These are phyloP conservation scores for Lycaena phlaeas DNA, from an alignment of 2,888 invertebrate species.

Conservation along the genomic window DNA sequence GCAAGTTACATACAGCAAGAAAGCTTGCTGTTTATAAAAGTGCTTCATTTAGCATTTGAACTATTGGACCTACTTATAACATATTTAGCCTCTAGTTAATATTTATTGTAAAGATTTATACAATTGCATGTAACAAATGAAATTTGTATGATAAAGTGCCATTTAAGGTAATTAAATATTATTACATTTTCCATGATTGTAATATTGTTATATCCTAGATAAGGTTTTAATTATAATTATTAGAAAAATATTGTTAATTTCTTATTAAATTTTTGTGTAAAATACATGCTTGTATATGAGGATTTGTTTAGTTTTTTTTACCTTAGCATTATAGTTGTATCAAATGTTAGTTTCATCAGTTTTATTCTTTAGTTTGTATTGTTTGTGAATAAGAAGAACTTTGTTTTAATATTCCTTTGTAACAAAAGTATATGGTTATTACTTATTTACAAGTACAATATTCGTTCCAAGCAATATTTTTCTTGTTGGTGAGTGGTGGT, in stretches of 20 bases:
- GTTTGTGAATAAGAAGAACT: too few species aligned
- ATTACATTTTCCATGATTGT: constrained; percentile 18
- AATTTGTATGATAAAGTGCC: constrained; percentile 30
- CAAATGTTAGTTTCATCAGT: too few species aligned
- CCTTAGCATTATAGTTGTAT: neutral
- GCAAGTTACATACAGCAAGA: neutral
- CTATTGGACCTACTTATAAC: neutral
- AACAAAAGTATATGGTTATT: too few species aligned
- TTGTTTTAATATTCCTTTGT: too few species aligned
- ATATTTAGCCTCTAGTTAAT: constrained; percentile 12
- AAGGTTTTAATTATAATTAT: constrained; percentile 21
- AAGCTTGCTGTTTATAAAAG: neutral
- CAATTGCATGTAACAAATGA: constrained; percentile 19
- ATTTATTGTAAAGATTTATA: constrained; percentile 11
- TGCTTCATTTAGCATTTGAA: constrained; percentile 5
- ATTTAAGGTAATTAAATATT: constrained; percentile 19
- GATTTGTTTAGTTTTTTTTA: constrained; percentile 8
- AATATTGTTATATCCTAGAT: constrained; percentile 18
- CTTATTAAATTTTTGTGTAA: constrained; percentile 28
- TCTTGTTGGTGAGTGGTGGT: too few species aligned
- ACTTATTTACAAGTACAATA: too few species aligned
- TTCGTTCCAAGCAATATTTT: too few species aligned
- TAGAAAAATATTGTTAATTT: constrained; percentile 22
- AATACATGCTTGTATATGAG: constrained; percentile 19
- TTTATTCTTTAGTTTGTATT: too few species aligned